A percentile compares a stretch with the other conserved stretches of the same genome.
phyloP scores from a whole-genome alignment of 37 sponge, comb jelly and placozoan species.

The Aphrocallistes beatrix region DNA sequence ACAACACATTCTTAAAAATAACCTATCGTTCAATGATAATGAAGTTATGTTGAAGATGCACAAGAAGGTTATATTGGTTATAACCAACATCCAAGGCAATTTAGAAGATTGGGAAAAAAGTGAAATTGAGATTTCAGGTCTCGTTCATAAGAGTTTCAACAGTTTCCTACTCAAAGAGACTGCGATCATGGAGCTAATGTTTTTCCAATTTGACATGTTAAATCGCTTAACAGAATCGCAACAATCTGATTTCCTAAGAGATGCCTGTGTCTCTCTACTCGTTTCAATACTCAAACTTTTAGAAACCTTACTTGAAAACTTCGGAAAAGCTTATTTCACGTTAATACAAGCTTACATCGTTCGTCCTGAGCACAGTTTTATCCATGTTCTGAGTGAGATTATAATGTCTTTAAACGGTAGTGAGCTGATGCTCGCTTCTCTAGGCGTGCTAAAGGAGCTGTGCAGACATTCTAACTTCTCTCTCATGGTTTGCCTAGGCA shows the following conservation, averaged over 20 bases:
- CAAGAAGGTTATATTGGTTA: not conserved
- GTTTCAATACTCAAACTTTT: not conserved
- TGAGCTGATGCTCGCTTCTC: not conserved
- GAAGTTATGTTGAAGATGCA: not conserved
- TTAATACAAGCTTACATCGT: not conserved
- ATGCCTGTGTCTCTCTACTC: not conserved
- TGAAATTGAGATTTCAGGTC: not conserved
- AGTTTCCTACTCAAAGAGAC: not conserved
- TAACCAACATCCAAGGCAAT: not conserved
- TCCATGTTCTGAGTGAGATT: not conserved
- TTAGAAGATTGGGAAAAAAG: not conserved
- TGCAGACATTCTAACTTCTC: constrained; percentile 4
- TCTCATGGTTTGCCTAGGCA: not conserved
- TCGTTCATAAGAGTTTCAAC: not conserved
- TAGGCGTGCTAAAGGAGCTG: not conserved
- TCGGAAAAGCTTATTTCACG: not conserved
- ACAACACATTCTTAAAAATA: not conserved
- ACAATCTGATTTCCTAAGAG: constrained; percentile 1
- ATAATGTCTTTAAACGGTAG: not conserved
- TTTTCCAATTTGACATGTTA: not conserved
- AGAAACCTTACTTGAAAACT: not conserved
- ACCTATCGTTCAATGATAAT: not conserved
- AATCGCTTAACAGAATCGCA: not conserved
- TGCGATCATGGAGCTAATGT: not conserved
- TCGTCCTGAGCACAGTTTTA: not conserved